phyloP scores from a whole-genome alignment of 2,113 vertebrate genomes.

The Atlantisia rogersi region DNA sequence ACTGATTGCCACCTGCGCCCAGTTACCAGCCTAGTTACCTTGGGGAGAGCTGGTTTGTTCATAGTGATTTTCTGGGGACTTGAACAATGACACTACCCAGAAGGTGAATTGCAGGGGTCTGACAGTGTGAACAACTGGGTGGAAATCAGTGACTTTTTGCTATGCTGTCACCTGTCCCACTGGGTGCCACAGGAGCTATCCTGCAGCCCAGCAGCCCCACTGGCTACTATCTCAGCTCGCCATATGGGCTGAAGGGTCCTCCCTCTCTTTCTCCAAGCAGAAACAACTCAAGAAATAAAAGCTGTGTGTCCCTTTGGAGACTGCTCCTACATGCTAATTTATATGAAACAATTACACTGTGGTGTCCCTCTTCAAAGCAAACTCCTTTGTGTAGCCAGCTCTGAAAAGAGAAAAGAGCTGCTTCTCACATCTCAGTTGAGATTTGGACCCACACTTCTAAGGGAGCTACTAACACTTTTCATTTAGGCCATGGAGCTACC shows the following conservation, averaged over 20 bases:
- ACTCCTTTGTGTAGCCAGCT: neutral
- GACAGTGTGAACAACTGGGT: neutral
- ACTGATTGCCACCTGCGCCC: neutral
- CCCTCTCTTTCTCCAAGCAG: neutral
- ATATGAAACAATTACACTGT: neutral
- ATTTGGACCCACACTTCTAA: neutral
- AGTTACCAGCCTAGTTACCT: neutral
- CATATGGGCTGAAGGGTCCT: rapidly evolving
- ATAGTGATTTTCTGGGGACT: neutral
- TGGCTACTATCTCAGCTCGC: neutral
- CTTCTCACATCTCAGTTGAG: neutral
- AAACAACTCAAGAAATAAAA: neutral
- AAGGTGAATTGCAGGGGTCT: neutral
- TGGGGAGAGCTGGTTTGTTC: neutral
- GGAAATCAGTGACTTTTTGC: neutral
- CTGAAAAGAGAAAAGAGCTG: conserved; percentile 8
- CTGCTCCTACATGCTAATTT: neutral
- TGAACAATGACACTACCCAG: neutral
- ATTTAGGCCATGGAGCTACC: neutral
- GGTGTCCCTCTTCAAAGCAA: neutral
- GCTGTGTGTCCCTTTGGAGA: neutral
- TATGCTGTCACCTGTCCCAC: neutral
- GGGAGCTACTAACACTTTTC: conserved; percentile 4
- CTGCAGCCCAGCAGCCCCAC: neutral
- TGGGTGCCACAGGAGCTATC: neutral